Evolutionary conservation across 2,888 invertebrate genomes (phyloP), one percentile per base, ranked within the genome.

Genomic region (Diaperis boleti): DNA sequence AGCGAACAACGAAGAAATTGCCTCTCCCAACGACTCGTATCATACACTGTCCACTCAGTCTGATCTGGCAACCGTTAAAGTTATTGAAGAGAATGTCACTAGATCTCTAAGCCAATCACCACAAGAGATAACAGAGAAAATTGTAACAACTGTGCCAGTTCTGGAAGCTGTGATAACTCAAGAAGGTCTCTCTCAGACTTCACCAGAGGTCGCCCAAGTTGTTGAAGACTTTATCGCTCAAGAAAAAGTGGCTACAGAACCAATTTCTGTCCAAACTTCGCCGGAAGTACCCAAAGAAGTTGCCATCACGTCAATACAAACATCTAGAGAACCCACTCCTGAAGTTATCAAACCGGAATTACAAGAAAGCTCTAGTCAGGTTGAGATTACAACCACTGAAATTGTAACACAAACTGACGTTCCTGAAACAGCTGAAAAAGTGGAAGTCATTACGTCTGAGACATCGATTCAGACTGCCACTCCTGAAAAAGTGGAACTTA

Each of bases 41-140:
- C 85, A 83, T 69, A 86, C 86, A 2, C 81, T 88, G 59, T 87
- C 87, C 63, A 86, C 87, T 69, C 82, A 81, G 44, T 85, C 87
- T 6, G 86, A 87, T 55, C 83, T 85, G 1, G 83, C 83, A 13
- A 85, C 86, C 3, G 87, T 89, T 0, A 90, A 89, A 82, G 83
- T 90, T 20, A 78, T 90, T 7, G 89, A 90, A 81, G 89, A 90
- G 82, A 83, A 83, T 57, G 69, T 89, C 5, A 79, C 86, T 35
- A 83, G 87, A 55, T 85, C 86, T 11, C 84, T 83, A 68, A 85
- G 86, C 71, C 83, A 84, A 66, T 83, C 86, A 0, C 80, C 84
- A n/a, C 82, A 84, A 33, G 85, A 86, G 44, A 81, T 88, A 0
- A 67, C 76, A 62, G 69, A 71, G 42, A 71, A 78, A 74, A 71